Base-by-base conservation (phyloP, 2,113 vertebrate species). In the Ochotona curzoniae region DNA sequence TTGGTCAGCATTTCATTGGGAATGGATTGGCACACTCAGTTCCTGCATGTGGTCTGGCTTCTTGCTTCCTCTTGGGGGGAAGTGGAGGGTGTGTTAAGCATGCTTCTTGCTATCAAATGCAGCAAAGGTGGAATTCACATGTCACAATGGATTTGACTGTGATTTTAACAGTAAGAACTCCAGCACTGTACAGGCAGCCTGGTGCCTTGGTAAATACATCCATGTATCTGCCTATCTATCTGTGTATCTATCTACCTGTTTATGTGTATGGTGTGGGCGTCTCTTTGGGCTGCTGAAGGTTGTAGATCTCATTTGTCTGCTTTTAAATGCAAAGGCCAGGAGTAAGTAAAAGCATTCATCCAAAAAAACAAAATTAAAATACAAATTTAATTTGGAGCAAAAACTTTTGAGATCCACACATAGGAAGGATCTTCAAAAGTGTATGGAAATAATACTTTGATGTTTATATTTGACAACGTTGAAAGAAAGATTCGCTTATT, bases 261-360 rank as follows among this genome's bases (percentile, higher is more conserved):
- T 44, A 44, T 44, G 38, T 44, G 38, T 6, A 44, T 35, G 30
- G 57, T 84, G 30, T 67, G 32, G 89, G 73, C 35, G 8, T 61
- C 28, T 28, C 25, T 75, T 76, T 81, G 71, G 20, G n/a, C 71
- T 85, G 57, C 38, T 83, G n/a, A 89, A 89, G 78, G 71, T 69
- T 66, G 71, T 71, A 21, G 30, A 35, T 80, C 21, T 26, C 69
- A 76, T 4, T 87, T 87, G 32, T 94, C 32, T 87, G n/a, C n/a
- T 93, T 91, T 83, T 86, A 85, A 64, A 14, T 60, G 21, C 1
- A 28, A 84, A 92, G 63, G 30, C 63, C 76, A 57, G 15, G 54
- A 18, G 54, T 14, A 57, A 17, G 14, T 57, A 18, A 57, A 57
- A 57, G 18, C 54, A 57, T 57, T 11, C 54, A 57, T 57, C 14